phyloP scores from a whole-genome alignment of 2,113 vertebrate species.

The Channa maculata region DNA sequence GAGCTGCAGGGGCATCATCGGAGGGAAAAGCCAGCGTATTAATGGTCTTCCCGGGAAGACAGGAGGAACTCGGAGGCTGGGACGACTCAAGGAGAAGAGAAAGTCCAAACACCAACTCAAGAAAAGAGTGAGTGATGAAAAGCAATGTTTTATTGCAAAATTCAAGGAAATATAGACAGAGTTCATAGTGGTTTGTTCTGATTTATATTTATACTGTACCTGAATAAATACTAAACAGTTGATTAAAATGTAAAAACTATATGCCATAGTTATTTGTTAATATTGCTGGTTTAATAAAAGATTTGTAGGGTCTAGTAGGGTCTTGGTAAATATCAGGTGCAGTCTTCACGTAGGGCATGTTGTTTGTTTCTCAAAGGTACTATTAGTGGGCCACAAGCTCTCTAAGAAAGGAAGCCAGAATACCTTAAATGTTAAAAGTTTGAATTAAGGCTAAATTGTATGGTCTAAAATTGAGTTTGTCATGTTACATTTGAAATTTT shows the following conservation, averaged over 20 bases:
- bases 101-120: conserved; percentile 99
- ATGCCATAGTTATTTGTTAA: not conserved
- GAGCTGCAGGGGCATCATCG: conserved; percentile 97
- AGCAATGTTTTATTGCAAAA: too few relatives aligned
- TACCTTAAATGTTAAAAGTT: conserved; percentile 30
- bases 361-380: conserved; percentile 57
- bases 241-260: not conserved
- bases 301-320: not conserved
- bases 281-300: not conserved
- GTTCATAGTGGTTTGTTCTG: not conserved
- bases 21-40: conserved; percentile 95
- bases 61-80: conserved; percentile 85
- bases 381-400: conserved; percentile 41
- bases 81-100: conserved; percentile 94
- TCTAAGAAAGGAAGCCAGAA: conserved; percentile 45
- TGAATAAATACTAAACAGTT: not conserved
- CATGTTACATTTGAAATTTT: not conserved
- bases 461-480: conserved; percentile 9
- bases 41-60: conserved; percentile 90
- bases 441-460: conserved; percentile 15
- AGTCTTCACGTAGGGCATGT: conserved; percentile 58
- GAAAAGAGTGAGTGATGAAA: conserved; percentile 88
- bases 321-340: conserved; percentile 39
- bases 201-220: not conserved
- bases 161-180: not conserved